These are phyloP conservation scores for Cossypha caffra DNA, from an alignment of 2,797 vertebrate species.

Conservation along the genomic window DNA sequence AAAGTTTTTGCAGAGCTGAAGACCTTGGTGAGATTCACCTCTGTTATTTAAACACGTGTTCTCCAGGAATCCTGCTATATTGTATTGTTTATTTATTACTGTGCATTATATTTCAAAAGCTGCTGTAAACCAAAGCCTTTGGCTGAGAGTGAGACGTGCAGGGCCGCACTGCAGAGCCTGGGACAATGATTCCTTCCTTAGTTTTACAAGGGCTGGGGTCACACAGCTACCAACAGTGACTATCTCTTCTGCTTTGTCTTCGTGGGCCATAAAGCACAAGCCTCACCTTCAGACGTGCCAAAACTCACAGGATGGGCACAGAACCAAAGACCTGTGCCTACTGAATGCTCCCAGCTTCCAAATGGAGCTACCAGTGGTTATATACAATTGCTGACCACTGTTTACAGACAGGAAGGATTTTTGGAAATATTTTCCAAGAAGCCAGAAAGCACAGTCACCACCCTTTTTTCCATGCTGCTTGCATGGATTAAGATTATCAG, in stretches of 20 bases:
- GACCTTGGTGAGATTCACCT: neutral
- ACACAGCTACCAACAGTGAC: neutral
- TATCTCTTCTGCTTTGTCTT: neutral
- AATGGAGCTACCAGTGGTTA: neutral
- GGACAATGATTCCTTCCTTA: neutral
- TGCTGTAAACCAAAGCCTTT: neutral
- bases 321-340: neutral
- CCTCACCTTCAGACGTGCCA: neutral
- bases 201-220: neutral
- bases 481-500: neutral
- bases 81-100: neutral
- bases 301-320: neutral
- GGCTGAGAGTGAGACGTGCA: neutral
- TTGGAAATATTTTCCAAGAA: neutral
- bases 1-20: neutral
- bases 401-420: neutral
- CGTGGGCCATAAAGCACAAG: neutral
- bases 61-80: neutral
- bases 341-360: neutral
- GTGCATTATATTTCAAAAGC: neutral
- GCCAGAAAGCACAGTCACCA: neutral
- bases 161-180: neutral
- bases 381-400: neutral
- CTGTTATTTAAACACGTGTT: neutral
- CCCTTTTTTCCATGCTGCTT: neutral